Base-by-base conservation (phyloP, 2,797 vertebrate genomes). In the Pteropus rufus region DNA sequence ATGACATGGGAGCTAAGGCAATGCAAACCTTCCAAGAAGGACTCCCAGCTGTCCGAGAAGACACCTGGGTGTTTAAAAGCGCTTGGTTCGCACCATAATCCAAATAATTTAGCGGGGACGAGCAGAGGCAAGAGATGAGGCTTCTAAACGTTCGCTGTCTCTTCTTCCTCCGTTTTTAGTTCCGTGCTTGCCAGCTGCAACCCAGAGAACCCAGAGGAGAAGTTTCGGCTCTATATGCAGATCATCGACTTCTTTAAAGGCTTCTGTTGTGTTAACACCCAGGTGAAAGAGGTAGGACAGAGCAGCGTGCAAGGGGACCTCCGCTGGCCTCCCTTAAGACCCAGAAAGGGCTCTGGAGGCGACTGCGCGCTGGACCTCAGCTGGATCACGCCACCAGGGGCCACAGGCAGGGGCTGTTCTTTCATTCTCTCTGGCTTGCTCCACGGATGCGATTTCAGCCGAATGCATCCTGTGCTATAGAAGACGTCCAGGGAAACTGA, bases 231-330 rank as follows among this genome's bases (percentile, higher is more conserved):
- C 44, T 98, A 98, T 46, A 23, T 97, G 81, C 98, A 98, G 80
- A 98, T 99, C 84, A 91, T 96, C 4, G 76, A 96, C 46, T 99
- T 98, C 95, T 97, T 99, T 54, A 98, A 98, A 93, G 91, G 83
- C 58, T 87, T 98, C 65, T 97, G 97, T 97, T 98, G 97, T 64
- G 58, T 88, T 73, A 96, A 98, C 56, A 72, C 89, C 14, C 96
- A 94, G 26, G 18, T 97, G 76, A 97, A 93, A 87, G 96, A 98
- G 98, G 98, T 98, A 97, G 95, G 98, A 46, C 36, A 1, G 69
- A 23, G 19, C 36, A 3, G 31, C 39, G 29, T 5, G 9, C 9
- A 0, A 5, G 3, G 26, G 24, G 39, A 34, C 31, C 44, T 34
- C 44, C 2, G 0, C 19, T 36, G 4, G 3, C 10, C 41, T 26